Evolutionary conservation across 2,888 invertebrate species (phyloP).

Genomic region (Caenorhabditis panamensis): DNA sequence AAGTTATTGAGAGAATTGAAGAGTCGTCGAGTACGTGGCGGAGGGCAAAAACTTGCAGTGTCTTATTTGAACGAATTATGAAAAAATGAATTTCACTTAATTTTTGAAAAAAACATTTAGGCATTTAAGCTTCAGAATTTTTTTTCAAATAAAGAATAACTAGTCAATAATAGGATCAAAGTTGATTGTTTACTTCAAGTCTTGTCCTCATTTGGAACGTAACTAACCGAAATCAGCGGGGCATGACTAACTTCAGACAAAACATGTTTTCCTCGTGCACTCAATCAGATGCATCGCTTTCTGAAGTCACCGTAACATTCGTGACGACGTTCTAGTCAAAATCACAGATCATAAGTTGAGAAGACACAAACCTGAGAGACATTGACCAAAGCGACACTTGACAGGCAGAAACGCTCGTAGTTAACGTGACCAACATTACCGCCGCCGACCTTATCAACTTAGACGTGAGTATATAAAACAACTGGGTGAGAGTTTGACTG

Average conservation of each 20-base stretch:
- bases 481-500: neutral
- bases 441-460: neutral
- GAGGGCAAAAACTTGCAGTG: no score
- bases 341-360: neutral
- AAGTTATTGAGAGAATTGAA: no score
- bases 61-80: no score
- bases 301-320: neutral
- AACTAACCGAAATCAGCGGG: neutral
- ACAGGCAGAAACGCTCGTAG: slow-evolving; percentile 17
- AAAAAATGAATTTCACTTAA: no score
- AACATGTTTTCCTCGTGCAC: neutral
- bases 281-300: neutral
- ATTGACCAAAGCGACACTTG: slow-evolving; percentile 7
- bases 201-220: neutral
- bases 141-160: no score
- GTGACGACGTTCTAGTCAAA: neutral
- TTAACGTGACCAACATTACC: slow-evolving; percentile 23
- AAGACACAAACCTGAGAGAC: slow-evolving; percentile 21
- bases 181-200: no score
- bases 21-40: no score
- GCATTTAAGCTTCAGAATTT: no score
- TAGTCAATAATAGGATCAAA: no score
- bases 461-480: slow-evolving; percentile 14
- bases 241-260: neutral
- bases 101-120: no score